Evolutionary conservation across 2,797 vertebrate species (phyloP), one percentile per base, ranked within the genome.

Genomic region (Thaleichthys pacificus): DNA sequence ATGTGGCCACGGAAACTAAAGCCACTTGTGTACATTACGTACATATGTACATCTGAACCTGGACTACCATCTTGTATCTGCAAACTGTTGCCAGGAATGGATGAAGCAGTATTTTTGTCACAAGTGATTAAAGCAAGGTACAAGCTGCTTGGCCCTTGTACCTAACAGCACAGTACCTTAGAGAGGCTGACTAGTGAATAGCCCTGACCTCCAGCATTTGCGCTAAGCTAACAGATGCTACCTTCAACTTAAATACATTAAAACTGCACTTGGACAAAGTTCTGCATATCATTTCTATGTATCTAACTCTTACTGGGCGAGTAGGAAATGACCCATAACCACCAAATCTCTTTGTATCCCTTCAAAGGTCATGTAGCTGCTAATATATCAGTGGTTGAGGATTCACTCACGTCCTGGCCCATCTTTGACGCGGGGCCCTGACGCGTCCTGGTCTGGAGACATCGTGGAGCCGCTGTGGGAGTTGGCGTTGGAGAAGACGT

Each of bases 371-470:
- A 8, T 6, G 8, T 8, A 30, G 42, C 4, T 71, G 26, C 47
- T n/a, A 8, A 8, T 19, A 26, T 22, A 66, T 66, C 49, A 22
- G 28, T 15, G 28, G 21, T 1, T 24, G 3, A n/a, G 49, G n/a
- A 24, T 21, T 75, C 32, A 95, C 97, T 96, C 91, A 99, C 98
- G 95, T 93, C 97, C 98, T 58, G 96, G 93, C 70, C 98, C 98
- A 0, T 99, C 98, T 92, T 93, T 96, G 87, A 99, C 86, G 78
- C 93, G 91, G 1, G 97, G 96, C 32, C 96, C 96, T 49, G 94
- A 90, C 0, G 89, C 84, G 22, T 94, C 96, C 69, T 93, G 89
- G 81, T 97, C 95, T 69, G 95, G 92, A 64, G 96, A 93, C 71
- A 96, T 91, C 3, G 95, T 96, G 80, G 93, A 86, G 51, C 96